Percentiles rank a stretch among this genome's conserved stretches.
Evolutionary conservation across 2,888 invertebrate species (phyloP).

Genomic region (Euzophera pinguis): DNA sequence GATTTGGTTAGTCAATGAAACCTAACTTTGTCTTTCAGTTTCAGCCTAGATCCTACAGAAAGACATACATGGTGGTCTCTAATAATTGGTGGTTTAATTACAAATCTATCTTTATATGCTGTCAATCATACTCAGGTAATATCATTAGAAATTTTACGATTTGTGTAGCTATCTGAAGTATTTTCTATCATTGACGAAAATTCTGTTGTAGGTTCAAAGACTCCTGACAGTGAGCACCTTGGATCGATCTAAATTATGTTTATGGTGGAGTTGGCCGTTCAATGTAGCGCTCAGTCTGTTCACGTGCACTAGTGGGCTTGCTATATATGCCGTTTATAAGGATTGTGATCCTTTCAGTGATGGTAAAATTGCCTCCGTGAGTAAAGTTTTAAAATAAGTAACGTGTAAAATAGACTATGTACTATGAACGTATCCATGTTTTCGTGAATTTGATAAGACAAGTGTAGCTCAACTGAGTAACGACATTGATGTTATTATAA

Average conservation of each 20-base stretch:
- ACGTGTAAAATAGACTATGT: too few relatives aligned
- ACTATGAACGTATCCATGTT: too few relatives aligned
- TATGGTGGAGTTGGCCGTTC: slow-evolving; percentile 92
- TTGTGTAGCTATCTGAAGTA: background rate
- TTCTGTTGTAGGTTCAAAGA: slow-evolving; percentile 79
- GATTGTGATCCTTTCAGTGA: slow-evolving; percentile 88
- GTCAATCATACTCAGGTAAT: slow-evolving; percentile 89
- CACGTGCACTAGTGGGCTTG: slow-evolving; percentile 88
- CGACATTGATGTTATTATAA: too few relatives aligned
- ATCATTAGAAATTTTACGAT: background rate
- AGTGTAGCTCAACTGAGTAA: too few relatives aligned
- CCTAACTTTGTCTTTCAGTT: slow-evolving; percentile 68
- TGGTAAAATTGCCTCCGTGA: slow-evolving; percentile 79
- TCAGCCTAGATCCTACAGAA: slow-evolving; percentile 88
- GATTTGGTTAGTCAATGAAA: background rate
- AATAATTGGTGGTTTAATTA: slow-evolving; percentile 87
- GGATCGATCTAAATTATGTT: slow-evolving; percentile 83
- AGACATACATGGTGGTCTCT: slow-evolving; percentile 93
- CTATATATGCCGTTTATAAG: slow-evolving; percentile 90
- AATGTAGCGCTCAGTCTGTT: slow-evolving; percentile 85
- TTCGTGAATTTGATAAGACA: too few relatives aligned
- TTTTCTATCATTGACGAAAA: background rate
- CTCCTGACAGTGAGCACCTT: slow-evolving; percentile 85
- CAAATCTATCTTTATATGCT: slow-evolving; percentile 90
- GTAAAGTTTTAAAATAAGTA: slow-evolving; percentile 18